Evolutionary conservation across 2,888 invertebrate species (phyloP).

Genomic region (Acronicta aceris): DNA sequence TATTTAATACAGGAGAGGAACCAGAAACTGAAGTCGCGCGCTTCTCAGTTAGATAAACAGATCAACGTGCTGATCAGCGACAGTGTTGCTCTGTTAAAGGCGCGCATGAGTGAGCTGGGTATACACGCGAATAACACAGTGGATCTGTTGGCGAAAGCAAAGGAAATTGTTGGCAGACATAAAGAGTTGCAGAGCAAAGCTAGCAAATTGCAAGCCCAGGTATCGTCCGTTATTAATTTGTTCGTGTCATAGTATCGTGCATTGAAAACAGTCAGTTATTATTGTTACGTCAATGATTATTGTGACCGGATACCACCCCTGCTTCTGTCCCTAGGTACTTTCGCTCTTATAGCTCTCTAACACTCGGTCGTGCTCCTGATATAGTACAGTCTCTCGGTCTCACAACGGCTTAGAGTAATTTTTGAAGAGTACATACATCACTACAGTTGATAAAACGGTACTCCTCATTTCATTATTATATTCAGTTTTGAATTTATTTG

Average conservation of each 20-base stretch:
- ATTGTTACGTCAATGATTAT: conserved; percentile 23
- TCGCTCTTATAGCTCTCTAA: conserved; percentile 51
- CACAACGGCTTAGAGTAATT: conserved; percentile 48
- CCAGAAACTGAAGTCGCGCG: conserved; percentile 94
- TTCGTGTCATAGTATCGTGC: conserved; percentile 48
- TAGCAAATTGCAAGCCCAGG: conserved; percentile 95
- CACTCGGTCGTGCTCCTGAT: conserved; percentile 53
- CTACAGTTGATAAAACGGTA: conserved; percentile 44
- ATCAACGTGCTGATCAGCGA: conserved; percentile 97
- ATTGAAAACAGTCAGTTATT: conserved; percentile 42
- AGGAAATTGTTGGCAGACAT: conserved; percentile 97
- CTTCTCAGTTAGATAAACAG: conserved; percentile 97
- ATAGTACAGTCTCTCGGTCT: conserved; percentile 44
- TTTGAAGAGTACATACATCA: conserved; percentile 52
- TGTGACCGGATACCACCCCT: conserved; percentile 49
- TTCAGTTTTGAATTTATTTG: conserved; percentile 24
- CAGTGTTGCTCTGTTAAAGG: conserved; percentile 96
- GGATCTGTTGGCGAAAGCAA: conserved; percentile 95
- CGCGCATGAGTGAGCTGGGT: conserved; percentile 97
- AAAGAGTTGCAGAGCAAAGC: conserved; percentile 97
- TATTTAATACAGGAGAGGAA: conserved; percentile 91
- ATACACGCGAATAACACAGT: conserved; percentile 96
- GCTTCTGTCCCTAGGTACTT: conserved; percentile 52
- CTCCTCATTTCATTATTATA: conserved; percentile 50
- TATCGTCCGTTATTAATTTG: conserved; percentile 69